Base-by-base conservation (phyloP, 1,140 invertebrate species). In the Drosophila lowei region DNA sequence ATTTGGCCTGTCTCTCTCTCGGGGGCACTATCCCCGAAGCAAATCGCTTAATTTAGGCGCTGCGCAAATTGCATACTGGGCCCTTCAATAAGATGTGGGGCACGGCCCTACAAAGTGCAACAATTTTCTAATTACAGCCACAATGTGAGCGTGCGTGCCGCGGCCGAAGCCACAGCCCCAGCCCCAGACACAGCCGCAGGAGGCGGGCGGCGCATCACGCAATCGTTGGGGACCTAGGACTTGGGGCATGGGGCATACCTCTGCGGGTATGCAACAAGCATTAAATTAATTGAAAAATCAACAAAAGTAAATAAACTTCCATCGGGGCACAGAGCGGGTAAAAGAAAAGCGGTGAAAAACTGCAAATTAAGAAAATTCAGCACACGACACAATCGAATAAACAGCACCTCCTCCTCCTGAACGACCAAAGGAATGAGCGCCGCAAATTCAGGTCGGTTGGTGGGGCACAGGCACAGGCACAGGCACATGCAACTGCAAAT, bases 271-370 rank as follows among this genome's bases (percentile, higher is more conserved):
- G 68, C 81, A 77, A 70, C 66, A 72, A 76, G 80, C 83, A 88
- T 88, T 88, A 88, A 88, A 89, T 88, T 88, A 88, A 88, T 88
- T 89, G 86, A 88, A 88, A 88, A 88, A 70, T 70, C 70, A 81
- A 38, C 66, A 72, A 88, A 78, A 86, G 74, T 83, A 88, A 88
- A 88, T 76, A 86, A 72, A 55, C 25, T 25, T 47, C 34, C 57
- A 66, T 46, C 16, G 44, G 11, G 25, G 30, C 15, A n/a, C 11
- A 13, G 59, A 38, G 55, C 52, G 38, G 64, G 58, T 4, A 55
- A 42, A 44, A 38, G 21, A 53, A 46, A 38, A 48, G 11, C 1
- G 43, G 43, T 48, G 18, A 74, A 70, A 75, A 79, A 71, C 61
- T 78, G 75, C 83, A 86, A 78, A 88, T 83, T 88, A 75, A 88